A percentile compares a stretch with the other conserved stretches of the same genome.
These are phyloP conservation scores for Whitmania pigra DNA, from an alignment of 1,140 invertebrate genomes.

Conservation along the genomic window DNA sequence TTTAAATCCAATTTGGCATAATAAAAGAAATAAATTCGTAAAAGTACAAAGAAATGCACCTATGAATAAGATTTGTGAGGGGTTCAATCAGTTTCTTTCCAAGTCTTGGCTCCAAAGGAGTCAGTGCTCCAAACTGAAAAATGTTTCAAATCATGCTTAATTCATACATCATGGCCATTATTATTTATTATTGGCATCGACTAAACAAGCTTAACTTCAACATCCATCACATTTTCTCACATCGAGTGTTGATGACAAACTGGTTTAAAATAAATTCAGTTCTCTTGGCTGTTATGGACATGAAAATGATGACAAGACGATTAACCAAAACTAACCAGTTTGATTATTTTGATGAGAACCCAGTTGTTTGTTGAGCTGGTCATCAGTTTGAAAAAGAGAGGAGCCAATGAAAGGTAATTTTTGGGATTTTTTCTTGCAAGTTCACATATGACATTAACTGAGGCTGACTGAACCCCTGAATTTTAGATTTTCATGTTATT, in stretches of 20 bases:
- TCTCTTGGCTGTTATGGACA: too few species aligned
- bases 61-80: slow-evolving; percentile 99
- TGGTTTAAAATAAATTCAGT: too few species aligned
- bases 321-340: slow-evolving; percentile 64
- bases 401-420: slow-evolving; percentile 93
- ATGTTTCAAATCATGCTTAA: too few species aligned
- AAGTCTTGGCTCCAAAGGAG: slow-evolving; percentile 93
- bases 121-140: slow-evolving; percentile 96
- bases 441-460: slow-evolving; percentile 99
- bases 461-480: slow-evolving; percentile 89
- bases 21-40: not conserved
- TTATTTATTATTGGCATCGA: too few species aligned
- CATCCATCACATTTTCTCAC: too few species aligned
- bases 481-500: not conserved
- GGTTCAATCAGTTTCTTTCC: slow-evolving; percentile 99
- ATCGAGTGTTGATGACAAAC: too few species aligned
- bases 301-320: not conserved
- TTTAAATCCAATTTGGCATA: slow-evolving; percentile 26
- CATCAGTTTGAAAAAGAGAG: slow-evolving; percentile 98
- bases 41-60: slow-evolving; percentile 51
- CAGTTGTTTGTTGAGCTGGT: slow-evolving; percentile 99
- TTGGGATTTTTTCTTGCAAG: slow-evolving; percentile 97
- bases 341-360: slow-evolving; percentile 99
- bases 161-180: too few species aligned
- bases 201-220: too few species aligned